Evolutionary conservation across 2,888 invertebrate species (phyloP), one percentile per base, ranked within the genome.

Genomic region (Chorisops tibialis): DNA sequence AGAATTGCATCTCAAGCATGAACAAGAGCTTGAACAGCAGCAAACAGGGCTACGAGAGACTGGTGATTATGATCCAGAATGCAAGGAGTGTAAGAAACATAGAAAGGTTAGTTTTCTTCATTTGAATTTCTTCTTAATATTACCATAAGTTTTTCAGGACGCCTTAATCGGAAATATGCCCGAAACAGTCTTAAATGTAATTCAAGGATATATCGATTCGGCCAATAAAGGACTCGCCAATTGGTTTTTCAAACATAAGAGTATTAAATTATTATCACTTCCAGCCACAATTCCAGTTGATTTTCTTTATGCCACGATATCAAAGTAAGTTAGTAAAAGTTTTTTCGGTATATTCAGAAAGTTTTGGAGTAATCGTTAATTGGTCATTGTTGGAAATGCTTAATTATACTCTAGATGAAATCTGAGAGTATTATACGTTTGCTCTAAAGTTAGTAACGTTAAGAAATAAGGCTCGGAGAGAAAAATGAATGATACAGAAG

Each of bases 121-220:
- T n/a, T 35, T 9, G 11, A 37, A 16, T 54, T 63, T 50, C 63
- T 61, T 38, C 60, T 62, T 35, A 35, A 6, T 22, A 14, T 49
- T 61, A n/a, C n/a, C n/a, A n/a, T n/a, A n/a, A n/a, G n/a, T n/a
- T n/a, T 61, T 67, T 9, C 50, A 93, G 91, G 92, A 93, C 79
- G 92, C 95, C 12, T 81, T 93, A 65, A 85, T 89, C 24, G 93
- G 92, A 65, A 89, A 91, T 74, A 85, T 96, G 68, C 96, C 96
- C 9, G 93, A 94, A 73, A 89, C 91, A 1, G 93, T 96, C 70
- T 83, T 93, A 78, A 88, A 87, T 69, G 88, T 93, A 72, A 91
- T 96, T 77, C 94, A 96, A 81, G 91, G 93, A 73, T 95, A 94
- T 1, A 93, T 95, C 67, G 93, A 95, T 74, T 87, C 92, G 0